Conservation (phyloP, 2,888 invertebrate genomes). For the Mythimna lalbum region DNA sequence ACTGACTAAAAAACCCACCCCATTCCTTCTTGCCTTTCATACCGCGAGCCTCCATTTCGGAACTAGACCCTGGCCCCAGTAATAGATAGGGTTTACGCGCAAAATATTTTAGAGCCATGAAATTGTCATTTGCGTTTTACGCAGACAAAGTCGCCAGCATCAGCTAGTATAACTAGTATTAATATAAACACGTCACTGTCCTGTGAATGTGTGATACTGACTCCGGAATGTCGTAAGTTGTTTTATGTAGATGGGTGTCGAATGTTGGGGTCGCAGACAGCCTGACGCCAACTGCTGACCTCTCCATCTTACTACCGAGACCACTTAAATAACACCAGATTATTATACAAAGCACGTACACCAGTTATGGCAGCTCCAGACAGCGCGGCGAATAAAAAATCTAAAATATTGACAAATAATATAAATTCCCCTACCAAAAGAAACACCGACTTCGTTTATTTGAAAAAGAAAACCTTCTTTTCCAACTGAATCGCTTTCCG, state of each 20-base stretch:
- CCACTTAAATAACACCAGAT: constrained; percentile 64
- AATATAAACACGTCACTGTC: constrained; percentile 54
- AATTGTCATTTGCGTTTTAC: no score
- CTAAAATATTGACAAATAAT: constrained; percentile 35
- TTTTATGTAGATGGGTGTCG: constrained; percentile 64
- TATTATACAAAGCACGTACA: constrained; percentile 54
- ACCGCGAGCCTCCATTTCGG: no score
- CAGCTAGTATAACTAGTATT: constrained; percentile 19
- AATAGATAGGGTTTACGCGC: no score
- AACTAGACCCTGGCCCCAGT: no score
- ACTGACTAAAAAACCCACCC: no score
- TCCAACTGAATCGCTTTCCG: constrained; percentile 41
- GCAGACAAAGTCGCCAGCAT: no score
- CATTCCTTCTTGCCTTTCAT: no score
- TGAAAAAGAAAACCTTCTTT: constrained; percentile 39
- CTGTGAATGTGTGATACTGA: constrained; percentile 57
- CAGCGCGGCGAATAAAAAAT: constrained; percentile 24
- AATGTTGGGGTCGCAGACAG: constrained; percentile 77
- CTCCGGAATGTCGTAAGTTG: constrained; percentile 66
- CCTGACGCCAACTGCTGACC: constrained; percentile 76
- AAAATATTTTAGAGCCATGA: no score
- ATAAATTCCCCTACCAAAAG: constrained; percentile 39
- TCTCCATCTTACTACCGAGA: constrained; percentile 75
- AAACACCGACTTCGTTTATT: constrained; percentile 46
- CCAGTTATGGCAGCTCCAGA: constrained; percentile 15